These are phyloP conservation scores for Mesitornis unicolor DNA, from an alignment of 2,113 vertebrate genomes.

Conservation along the genomic window DNA sequence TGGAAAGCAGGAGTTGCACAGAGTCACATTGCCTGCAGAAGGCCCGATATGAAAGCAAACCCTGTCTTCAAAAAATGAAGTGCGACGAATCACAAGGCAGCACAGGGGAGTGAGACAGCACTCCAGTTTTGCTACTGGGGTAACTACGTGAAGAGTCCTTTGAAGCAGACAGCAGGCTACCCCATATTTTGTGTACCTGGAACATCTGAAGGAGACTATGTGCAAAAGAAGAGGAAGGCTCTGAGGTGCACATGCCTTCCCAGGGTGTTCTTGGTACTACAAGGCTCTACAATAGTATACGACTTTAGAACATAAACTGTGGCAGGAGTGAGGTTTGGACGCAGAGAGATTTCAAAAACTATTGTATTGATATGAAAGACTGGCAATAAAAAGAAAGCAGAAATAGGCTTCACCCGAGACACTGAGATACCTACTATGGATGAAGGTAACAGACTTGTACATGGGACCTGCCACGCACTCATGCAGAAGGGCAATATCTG, in stretches of 20 bases:
- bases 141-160: background rate
- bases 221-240: background rate
- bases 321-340: background rate
- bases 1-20: background rate
- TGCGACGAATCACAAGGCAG: background rate
- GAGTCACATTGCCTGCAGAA: background rate
- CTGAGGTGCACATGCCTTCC: rapidly evolving
- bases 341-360: background rate
- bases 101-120: background rate
- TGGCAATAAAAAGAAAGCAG: background rate
- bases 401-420: background rate
- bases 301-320: background rate
- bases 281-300: background rate
- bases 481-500: background rate
- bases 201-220: background rate
- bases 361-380: background rate
- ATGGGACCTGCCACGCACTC: background rate
- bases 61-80: background rate
- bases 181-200: background rate
- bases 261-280: background rate
- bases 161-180: background rate
- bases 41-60: background rate
- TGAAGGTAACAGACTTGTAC: background rate
- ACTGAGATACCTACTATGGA: background rate
- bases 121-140: background rate